These are phyloP conservation scores for Gymnorhina tibicen DNA, from an alignment of 2,113 vertebrate species.

Conservation along the genomic window DNA sequence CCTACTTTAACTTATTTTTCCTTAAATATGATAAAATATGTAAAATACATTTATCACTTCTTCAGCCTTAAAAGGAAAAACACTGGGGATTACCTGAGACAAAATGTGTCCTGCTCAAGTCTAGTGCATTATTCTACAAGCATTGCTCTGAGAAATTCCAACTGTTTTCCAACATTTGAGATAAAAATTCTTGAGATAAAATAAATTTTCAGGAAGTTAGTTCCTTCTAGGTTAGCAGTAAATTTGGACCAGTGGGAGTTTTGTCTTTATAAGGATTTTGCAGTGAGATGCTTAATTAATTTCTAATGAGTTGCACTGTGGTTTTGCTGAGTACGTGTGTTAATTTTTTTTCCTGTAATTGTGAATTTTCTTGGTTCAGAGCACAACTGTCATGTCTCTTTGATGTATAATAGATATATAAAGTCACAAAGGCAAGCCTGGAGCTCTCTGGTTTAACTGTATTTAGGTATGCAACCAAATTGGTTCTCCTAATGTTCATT, in stretches of 20 bases:
- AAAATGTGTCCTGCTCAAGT: not conserved
- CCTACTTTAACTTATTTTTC: not conserved
- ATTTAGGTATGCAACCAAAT: slow-evolving; percentile 31
- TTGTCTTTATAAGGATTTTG: not conserved
- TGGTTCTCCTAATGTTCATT: slow-evolving; percentile 12
- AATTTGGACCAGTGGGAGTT: not conserved
- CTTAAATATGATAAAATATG: too few species aligned
- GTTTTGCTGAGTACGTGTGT: not conserved
- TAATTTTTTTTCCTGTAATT: not conserved
- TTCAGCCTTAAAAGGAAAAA: not conserved
- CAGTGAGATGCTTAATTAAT: slow-evolving; percentile 12
- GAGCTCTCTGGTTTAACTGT: slow-evolving; percentile 10
- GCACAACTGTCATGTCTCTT: not conserved
- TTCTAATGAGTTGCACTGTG: not conserved
- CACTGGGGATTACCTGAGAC: not conserved
- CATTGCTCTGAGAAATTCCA: not conserved
- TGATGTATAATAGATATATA: slow-evolving; percentile 51
- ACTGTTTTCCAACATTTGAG: not conserved
- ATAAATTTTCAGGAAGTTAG: not conserved
- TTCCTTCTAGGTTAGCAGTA: not conserved
- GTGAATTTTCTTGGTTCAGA: slow-evolving; percentile 8
- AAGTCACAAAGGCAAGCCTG: slow-evolving; percentile 4
- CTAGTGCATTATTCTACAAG: not conserved
- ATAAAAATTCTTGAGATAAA: not conserved
- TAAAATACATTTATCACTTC: not conserved